Evolutionary conservation across 37 sponge, comb jelly and placozoan genomes (phyloP), one percentile per base, ranked within the genome.

Genomic region (Halisarca cf. caerulea): DNA sequence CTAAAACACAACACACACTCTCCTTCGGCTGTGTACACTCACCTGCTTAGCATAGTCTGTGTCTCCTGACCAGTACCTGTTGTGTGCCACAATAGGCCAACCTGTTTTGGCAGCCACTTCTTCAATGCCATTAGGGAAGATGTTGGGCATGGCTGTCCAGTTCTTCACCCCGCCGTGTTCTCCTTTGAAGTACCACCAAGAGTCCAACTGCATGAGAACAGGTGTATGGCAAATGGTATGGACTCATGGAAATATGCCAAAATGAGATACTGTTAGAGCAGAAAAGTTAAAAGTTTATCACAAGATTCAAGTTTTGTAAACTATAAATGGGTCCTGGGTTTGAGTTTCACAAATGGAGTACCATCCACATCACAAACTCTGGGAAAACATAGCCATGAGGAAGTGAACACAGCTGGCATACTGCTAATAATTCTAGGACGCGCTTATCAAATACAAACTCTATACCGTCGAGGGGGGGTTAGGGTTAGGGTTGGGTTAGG

Each of bases 121-220:
- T 51, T 86, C 68, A 8, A 94, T 87, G n/a, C 91, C 94, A 79
- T 88, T 59, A 34, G 94, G 94, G 33, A 94, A 90, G 39, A 90
- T 44, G 59, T 59, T 72, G 4, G 88, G 82, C 83, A 80, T 86
- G 27, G 92, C 86, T 17, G 86, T 90, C 96, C 96, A 90, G 87
- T 92, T 89, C 82, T 90, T 95, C 55, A 89, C 89, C 27, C 91
- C 92, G 73, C 64, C 84, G 75, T 20, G 25, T 5, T 59, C 18
- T 11, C 90, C 92, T 30, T 90, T 94, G 84, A 69, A 94, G 81
- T 94, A 94, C 94, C 94, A 94, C 94, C 94, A 94, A 24, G 91
- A 90, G 69, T 94, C 94, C 33, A 94, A 9, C 88, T 94, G 33
- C 3, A 59, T 5, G 25, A 3, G 25, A 17, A 11, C 17, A 54